phyloP scores from a whole-genome alignment of 1,140 invertebrate genomes.

The Mercenaria mercenaria region DNA sequence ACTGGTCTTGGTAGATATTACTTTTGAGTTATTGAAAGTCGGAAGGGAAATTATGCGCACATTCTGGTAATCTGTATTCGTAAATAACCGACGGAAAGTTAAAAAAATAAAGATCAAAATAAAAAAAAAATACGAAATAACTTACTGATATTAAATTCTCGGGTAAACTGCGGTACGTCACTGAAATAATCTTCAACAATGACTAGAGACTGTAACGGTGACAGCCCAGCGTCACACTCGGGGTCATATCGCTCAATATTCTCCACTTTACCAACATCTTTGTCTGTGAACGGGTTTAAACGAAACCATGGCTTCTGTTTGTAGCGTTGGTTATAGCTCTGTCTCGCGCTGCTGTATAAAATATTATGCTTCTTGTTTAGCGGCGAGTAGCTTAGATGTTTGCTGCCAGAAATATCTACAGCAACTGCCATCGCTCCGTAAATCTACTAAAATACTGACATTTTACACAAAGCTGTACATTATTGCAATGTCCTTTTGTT shows the following conservation, averaged over 20 bases:
- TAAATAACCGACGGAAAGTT: too few relatives aligned
- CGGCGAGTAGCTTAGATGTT: conserved; percentile 39
- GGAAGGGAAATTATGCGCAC: too few relatives aligned
- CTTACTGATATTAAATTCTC: conserved; percentile 64
- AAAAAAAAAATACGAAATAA: background rate
- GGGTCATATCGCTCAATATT: conserved; percentile 17
- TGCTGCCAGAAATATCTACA: conserved; percentile 30
- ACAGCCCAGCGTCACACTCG: conserved; percentile 31
- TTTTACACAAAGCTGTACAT: too few relatives aligned
- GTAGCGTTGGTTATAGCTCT: conserved; percentile 60
- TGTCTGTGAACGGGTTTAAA: conserved; percentile 68
- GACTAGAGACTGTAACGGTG: conserved; percentile 65
- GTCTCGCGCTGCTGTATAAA: conserved; percentile 63
- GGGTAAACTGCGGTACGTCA: conserved; percentile 25
- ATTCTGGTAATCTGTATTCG: too few relatives aligned
- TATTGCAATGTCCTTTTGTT: background rate
- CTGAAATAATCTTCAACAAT: conserved; percentile 65
- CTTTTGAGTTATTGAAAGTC: too few relatives aligned
- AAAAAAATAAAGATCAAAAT: too few relatives aligned
- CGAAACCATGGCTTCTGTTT: conserved; percentile 70
- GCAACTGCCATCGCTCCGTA: conserved; percentile 15
- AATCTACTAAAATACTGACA: background rate
- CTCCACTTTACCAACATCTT: conserved; percentile 26
- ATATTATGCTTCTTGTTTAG: conserved; percentile 68
- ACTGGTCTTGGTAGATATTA: too few relatives aligned